These are phyloP conservation scores for Sylvietta virens DNA, from an alignment of 2,113 vertebrate species.

Conservation along the genomic window DNA sequence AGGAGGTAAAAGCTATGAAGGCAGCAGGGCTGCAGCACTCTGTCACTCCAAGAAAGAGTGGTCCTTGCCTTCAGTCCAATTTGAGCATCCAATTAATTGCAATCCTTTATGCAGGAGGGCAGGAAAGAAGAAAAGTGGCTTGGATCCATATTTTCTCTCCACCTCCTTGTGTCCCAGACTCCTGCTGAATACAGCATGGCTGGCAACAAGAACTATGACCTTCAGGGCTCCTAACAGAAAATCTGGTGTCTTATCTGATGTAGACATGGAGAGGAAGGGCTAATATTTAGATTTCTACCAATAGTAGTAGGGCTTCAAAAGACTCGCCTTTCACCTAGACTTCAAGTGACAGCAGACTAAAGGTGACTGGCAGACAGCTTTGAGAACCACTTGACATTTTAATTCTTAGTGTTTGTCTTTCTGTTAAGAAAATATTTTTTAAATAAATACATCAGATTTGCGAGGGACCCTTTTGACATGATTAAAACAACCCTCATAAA, in stretches of 20 bases:
- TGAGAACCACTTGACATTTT: constrained; percentile 30
- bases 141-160: background rate
- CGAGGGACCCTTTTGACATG: background rate
- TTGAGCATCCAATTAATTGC: background rate
- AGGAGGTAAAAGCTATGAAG: background rate
- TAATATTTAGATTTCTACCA: constrained; percentile 50
- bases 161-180: background rate
- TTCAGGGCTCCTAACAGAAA: background rate
- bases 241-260: background rate
- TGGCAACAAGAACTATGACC: background rate
- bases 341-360: background rate
- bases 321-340: background rate
- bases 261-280: background rate
- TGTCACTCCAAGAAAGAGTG: background rate
- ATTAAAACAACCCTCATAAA: background rate
- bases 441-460: background rate
- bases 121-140: background rate
- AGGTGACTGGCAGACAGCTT: background rate
- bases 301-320: background rate
- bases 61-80: background rate
- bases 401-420: constrained; percentile 10
- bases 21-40: background rate
- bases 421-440: background rate
- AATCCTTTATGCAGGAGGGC: background rate
- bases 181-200: background rate